Evolutionary conservation across 2,113 vertebrate genomes (phyloP), one percentile per base, ranked within the genome.

Genomic region (Cyprinodon variegatus): DNA sequence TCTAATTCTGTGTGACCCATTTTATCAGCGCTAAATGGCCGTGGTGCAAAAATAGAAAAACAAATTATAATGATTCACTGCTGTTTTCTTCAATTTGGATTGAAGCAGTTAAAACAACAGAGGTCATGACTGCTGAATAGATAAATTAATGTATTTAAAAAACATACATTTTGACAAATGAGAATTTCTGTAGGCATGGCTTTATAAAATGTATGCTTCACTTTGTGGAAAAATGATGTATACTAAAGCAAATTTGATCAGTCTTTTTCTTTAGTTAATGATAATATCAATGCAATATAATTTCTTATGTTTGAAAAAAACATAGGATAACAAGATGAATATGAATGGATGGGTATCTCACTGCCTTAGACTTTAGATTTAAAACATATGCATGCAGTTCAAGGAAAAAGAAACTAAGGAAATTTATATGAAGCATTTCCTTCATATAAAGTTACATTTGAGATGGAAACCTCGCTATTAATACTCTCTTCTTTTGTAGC

Each of bases 11-110:
- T 72, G 1, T 43, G n/a, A 62, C 76, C 11, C 53, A n/a, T 66
- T 71, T 71, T 48, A 46, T 53, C 17, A 43, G 43, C 8, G 61
- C 50, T 14, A 62, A 71, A 70, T 43, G 13, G 61, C n/a, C 36
- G 65, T 40, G 15, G 20, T 8, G 60, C 11, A 12, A 14, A 4
- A 40, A 40, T 67, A 77, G 15, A 61, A 14, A 62, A 20, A 4
- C 37, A 39, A 11, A 76, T 66, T 43, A 46, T 17, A 13, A 17
- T 14, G 11, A 62, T 15, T 22, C 4, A 62, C 60, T 41, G 41
- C 41, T 41, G 41, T 41, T 41, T 41, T 9, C 41, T 41, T 29
- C 29, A 29, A 29, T 29, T 29, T 29, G 1, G 29, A 29, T 29
- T 29, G 29, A 1, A 29, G 29, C 29, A 29, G 29, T 29, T 1